Percentiles rank a stretch among this genome's conserved stretches.
Conservation (phyloP, 1,140 invertebrate species). For the Papilio machaon region DNA sequence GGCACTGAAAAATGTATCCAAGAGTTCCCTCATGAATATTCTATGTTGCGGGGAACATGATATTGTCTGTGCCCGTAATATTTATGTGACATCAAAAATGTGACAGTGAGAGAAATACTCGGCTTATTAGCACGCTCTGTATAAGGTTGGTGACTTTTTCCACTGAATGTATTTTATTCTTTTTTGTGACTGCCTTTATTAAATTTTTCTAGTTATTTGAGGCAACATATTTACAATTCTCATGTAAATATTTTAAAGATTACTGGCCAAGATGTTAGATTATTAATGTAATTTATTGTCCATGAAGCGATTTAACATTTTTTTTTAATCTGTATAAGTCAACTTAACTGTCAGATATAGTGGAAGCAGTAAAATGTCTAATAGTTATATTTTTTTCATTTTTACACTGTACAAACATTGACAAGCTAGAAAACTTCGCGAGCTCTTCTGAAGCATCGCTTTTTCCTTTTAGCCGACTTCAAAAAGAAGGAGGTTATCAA, state of each 20-base stretch:
- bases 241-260: no score
- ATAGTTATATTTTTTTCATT: no score
- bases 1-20: slow-evolving; percentile 34
- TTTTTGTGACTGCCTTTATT: slow-evolving; percentile 19
- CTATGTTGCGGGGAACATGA: slow-evolving; percentile 31
- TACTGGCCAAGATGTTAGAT: neutral
- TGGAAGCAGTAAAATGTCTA: no score
- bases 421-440: no score
- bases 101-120: slow-evolving; percentile 26
- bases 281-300: neutral
- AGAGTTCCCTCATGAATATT: slow-evolving; percentile 34
- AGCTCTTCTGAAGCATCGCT: no score
- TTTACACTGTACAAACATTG: no score
- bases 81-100: slow-evolving; percentile 40
- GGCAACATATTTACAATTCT: neutral
- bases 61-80: slow-evolving; percentile 33
- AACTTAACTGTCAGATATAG: neutral
- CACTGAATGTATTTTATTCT: neutral
- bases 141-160: slow-evolving; percentile 6
- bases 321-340: neutral
- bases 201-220: neutral
- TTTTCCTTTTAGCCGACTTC: no score
- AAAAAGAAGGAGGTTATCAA: no score
- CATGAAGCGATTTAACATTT: neutral
- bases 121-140: slow-evolving; percentile 28